Base-by-base conservation (phyloP, 1,140 invertebrate genomes). In the Hylaeus volcanicus region DNA sequence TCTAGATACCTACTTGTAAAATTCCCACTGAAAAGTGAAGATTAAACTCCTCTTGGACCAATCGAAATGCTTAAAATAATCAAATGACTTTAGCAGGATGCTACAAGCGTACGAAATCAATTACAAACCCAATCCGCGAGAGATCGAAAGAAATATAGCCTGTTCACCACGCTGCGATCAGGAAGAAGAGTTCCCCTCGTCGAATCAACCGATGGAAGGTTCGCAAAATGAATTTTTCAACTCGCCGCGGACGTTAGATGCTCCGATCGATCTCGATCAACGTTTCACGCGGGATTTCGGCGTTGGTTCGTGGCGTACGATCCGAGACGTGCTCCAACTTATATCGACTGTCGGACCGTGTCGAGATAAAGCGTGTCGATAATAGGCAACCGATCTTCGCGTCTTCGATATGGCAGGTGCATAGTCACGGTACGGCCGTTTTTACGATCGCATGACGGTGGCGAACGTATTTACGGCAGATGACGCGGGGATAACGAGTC, bases 301-400 rank as follows among this genome's bases (percentile, higher is more conserved):
- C 12, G 37, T 15, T 8, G 14, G 15, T 53, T 26, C 55, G 43
- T n/a, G n/a, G 26, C 2, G n/a, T 51, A 58, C 61, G 41, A 56
- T 55, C 56, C 48, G 41, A 56, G 51, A 41, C 39, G 51, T 56
- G 60, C 61, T n/a, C 45, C 56, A 9, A 26, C 45, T 70, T 70
- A 70, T 51, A 70, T 43, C 56, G 45, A 26, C 37, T 41, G 55
- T 39, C 74, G 65, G 26, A 71, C n/a, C 75, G 37, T 71, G 56
- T 60, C 68, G 56, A 71, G 75, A 78, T 72, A 53, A 78, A 72
- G 9, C 45, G 15, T 5, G 3, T 78, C 37, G 75, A 78, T 78
- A 78, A 71, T 53, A 61, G 41, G 9, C 45, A 12, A 11, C 48
- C 58, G 56, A 78, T 78, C 56, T 14, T n/a, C 26, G 37, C n/a